Conservation (phyloP, 2,888 invertebrate species). For the Aricia artaxerxes region DNA sequence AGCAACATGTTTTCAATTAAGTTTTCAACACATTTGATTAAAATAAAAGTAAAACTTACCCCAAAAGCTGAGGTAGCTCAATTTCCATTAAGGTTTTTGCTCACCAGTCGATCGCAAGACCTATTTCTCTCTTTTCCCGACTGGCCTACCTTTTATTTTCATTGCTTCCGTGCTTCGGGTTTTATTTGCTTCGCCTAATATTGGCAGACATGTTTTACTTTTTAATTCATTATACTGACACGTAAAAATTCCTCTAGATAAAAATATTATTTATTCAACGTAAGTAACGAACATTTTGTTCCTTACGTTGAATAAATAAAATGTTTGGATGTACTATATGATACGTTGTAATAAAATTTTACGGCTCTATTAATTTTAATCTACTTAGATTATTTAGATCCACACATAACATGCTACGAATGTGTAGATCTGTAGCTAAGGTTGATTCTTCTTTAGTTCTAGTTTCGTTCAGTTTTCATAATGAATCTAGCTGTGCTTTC, state of each 20-base stretch:
- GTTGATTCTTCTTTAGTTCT: too few relatives aligned
- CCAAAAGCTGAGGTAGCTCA: conserved; percentile 34
- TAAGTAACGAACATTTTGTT: neutral
- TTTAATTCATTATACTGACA: conserved; percentile 9
- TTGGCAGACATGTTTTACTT: conserved; percentile 10
- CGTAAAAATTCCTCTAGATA: neutral
- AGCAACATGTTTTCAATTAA: neutral
- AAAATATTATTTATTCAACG: neutral
- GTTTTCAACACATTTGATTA: conserved; percentile 24
- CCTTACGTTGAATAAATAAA: neutral
- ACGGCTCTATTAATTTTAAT: neutral
- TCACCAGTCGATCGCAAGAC: conserved; percentile 26
- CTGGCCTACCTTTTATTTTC: conserved; percentile 10
- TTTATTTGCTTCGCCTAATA: conserved; percentile 4
- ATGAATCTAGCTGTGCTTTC: neutral
- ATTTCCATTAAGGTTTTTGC: conserved; percentile 32
- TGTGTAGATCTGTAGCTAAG: too few relatives aligned
- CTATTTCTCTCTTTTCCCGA: conserved; percentile 27
- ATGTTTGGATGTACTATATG: too few relatives aligned
- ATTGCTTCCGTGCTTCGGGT: conserved; percentile 15
- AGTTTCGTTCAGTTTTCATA: too few relatives aligned
- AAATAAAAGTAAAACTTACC: conserved; percentile 36
- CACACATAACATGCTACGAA: neutral
- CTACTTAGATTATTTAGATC: neutral
- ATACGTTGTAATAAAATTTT: neutral